Base-by-base conservation (phyloP, 2,888 invertebrate species). In the Halictus quadricinctus region DNA sequence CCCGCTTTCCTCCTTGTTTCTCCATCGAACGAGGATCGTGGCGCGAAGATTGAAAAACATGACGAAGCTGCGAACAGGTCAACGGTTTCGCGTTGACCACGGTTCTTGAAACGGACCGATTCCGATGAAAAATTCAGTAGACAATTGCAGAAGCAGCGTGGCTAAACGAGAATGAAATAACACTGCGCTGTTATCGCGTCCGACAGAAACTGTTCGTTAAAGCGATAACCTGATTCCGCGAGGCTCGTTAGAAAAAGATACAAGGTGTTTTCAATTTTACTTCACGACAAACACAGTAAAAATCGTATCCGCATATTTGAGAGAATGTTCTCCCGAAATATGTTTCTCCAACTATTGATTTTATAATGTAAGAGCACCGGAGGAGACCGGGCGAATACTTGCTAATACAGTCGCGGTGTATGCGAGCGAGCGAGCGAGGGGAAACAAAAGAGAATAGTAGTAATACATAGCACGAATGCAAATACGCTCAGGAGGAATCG, bases 361-460 rank as follows among this genome's bases (percentile, higher is more conserved):
- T 69, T 69, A 69, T 41, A 69, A 69, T 21, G 66, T 41, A 36
- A 69, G 69, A 70, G 41, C n/a, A n/a, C 70, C 43, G 2, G 18
- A 18, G 7, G 21, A 70, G 69, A 43, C 10, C 41, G 41, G 43
- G 43, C 36, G 43, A n/a, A 43, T 70, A n/a, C n/a, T 43, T 41
- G 13, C n/a, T 43, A 43, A 43, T n/a, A 70, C n/a, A 43, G 41
- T n/a, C 43, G n/a, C 5, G 2, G 43, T 70, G 70, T 70, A 70
- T 41, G 43, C 41, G 41, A 36, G 36, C 36, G 5, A 5, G 36
- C 36, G 36, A 41, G 36, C 36, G 69, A 70, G 43, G 12, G 21
- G 43, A 41, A 70, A 70, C 43, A 70, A 70, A 70, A 70, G 70
- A 43, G n/a, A 73, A 48, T 50, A 29, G 50, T 73, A 36, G 50